A percentile compares a stretch with the other conserved stretches of the same genome.
These are phyloP conservation scores for Ganaspis sp. DNA, from an alignment of 1,140 invertebrate genomes.

Conservation along the genomic window DNA sequence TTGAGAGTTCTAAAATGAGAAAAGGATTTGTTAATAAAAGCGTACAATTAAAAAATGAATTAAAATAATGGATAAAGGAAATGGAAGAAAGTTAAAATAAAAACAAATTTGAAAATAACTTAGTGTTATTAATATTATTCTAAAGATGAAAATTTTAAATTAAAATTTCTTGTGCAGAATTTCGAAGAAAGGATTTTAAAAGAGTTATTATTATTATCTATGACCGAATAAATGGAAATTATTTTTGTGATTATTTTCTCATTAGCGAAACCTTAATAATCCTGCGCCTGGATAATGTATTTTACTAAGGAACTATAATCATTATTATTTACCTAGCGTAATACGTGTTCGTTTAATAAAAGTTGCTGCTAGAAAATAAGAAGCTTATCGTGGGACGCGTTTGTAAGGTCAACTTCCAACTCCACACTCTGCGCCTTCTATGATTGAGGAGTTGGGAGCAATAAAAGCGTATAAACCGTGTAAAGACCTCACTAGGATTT, in stretches of 20 bases:
- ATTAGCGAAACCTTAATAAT: background rate
- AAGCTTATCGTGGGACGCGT: background rate
- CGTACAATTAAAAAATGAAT: background rate
- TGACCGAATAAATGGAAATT: background rate
- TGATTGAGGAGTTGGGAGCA: constrained; percentile 26
- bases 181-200: background rate
- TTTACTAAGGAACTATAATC: background rate
- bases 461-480: constrained; percentile 22
- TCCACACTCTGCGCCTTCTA: background rate
- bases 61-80: no score
- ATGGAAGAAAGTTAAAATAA: no score
- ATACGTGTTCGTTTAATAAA: background rate
- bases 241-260: background rate
- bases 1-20: no score
- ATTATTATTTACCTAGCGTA: background rate
- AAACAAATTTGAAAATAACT: no score
- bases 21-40: no score
- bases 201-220: background rate
- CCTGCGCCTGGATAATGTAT: background rate
- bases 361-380: background rate
- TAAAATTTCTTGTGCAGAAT: background rate
- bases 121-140: no score
- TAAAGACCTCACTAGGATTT: constrained; percentile 21
- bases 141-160: no score
- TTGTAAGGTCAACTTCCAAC: background rate